phyloP scores from a whole-genome alignment of 1,140 invertebrate species.

The Bombus impatiens region DNA sequence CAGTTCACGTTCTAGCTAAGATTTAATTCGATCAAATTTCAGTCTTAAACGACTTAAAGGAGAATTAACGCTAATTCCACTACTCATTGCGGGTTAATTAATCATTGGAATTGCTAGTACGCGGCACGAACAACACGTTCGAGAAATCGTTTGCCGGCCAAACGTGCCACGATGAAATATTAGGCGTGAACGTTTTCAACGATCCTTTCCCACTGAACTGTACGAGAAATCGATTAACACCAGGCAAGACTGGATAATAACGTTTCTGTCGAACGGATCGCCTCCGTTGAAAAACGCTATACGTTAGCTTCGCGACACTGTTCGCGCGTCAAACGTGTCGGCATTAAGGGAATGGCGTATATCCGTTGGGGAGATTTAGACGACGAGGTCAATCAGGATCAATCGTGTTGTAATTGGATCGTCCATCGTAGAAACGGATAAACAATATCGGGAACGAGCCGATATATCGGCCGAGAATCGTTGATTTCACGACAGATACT shows the following conservation, averaged over 20 bases:
- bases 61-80: background rate
- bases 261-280: background rate
- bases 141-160: background rate
- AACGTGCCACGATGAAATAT: background rate
- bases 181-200: background rate
- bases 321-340: conserved; percentile 32
- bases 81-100: background rate
- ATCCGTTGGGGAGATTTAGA: conserved; percentile 79
- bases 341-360: conserved; percentile 77
- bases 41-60: background rate
- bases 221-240: background rate
- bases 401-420: conserved; percentile 49
- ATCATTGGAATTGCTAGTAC: background rate
- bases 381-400: conserved; percentile 51
- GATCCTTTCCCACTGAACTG: background rate
- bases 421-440: conserved; percentile 36
- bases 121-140: background rate
- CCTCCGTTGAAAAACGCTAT: background rate
- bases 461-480: background rate
- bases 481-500: background rate
- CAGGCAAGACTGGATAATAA: background rate
- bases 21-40: background rate
- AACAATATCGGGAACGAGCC: conserved; percentile 27
- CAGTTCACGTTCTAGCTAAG: background rate
- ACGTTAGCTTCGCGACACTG: background rate